A percentile compares a stretch with the other conserved stretches of the same genome.
These are phyloP conservation scores for Megalops cyprinoides DNA, from an alignment of 2,797 vertebrate species.

Conservation along the genomic window DNA sequence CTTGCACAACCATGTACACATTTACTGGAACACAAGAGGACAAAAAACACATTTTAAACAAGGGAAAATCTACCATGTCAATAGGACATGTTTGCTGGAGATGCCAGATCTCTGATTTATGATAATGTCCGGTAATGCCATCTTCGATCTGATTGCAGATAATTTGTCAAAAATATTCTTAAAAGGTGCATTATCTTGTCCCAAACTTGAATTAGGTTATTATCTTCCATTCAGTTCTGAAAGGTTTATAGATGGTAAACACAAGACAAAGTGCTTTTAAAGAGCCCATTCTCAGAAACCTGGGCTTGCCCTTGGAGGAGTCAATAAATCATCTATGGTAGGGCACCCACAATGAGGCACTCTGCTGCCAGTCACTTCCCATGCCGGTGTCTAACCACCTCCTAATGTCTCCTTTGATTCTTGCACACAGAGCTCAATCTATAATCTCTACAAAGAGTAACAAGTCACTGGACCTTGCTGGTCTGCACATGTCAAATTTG, in stretches of 20 bases:
- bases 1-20: slow-evolving; percentile 61
- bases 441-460: slow-evolving; percentile 49
- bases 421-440: slow-evolving; percentile 56
- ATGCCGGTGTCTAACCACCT: slow-evolving; percentile 52
- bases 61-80: slow-evolving; percentile 33
- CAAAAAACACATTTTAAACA: slow-evolving; percentile 42
- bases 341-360: slow-evolving; percentile 58
- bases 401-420: slow-evolving; percentile 57
- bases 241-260: slow-evolving; percentile 58
- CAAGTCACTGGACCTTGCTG: slow-evolving; percentile 57
- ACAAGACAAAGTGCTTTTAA: slow-evolving; percentile 41
- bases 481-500: slow-evolving; percentile 64
- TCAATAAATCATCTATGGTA: slow-evolving; percentile 69
- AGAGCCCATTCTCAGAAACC: slow-evolving; percentile 57
- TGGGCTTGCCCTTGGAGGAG: slow-evolving; percentile 61
- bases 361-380: slow-evolving; percentile 62
- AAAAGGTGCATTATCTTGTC: slow-evolving; percentile 45
- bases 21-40: slow-evolving; percentile 52
- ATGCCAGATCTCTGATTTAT: slow-evolving; percentile 46
- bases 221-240: slow-evolving; percentile 42
- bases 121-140: slow-evolving; percentile 42
- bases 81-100: slow-evolving; percentile 31
- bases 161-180: slow-evolving; percentile 42
- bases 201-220: slow-evolving; percentile 38
- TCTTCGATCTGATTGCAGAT: slow-evolving; percentile 50